phyloP scores from a whole-genome alignment of 92 coral and sea anemone species.

The Heteractis magnifica region DNA sequence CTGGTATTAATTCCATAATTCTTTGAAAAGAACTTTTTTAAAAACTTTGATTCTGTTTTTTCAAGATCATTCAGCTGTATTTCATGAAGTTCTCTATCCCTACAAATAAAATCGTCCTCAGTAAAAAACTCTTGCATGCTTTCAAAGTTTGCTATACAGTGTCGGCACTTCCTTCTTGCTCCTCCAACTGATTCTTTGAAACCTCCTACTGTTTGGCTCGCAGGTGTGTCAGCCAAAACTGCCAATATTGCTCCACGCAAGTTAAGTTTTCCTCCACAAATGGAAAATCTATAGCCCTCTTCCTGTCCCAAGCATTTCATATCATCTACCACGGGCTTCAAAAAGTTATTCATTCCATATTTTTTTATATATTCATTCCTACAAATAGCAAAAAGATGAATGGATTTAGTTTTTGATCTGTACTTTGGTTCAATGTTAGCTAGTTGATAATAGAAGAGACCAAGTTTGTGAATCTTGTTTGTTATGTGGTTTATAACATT shows the following conservation, averaged over 20 bases:
- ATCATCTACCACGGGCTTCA: constrained; percentile 45
- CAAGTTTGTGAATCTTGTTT: too few species aligned
- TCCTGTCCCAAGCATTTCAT: constrained; percentile 27
- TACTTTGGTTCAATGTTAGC: constrained; percentile 24
- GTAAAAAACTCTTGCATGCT: constrained; percentile 39
- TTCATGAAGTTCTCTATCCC: constrained; percentile 26
- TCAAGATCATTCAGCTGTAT: constrained; percentile 29
- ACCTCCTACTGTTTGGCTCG: constrained; percentile 39
- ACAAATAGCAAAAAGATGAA: constrained; percentile 40
- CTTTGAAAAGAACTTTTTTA: constrained; percentile 31
- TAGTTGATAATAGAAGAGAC: too few species aligned
- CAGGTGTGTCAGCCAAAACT: constrained; percentile 49
- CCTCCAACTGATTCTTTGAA: constrained; percentile 52
- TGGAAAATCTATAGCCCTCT: constrained; percentile 30
- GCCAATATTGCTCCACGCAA: constrained; percentile 31
- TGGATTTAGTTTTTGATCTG: constrained; percentile 38
- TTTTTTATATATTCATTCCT: constrained; percentile 23
- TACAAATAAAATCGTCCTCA: constrained; percentile 44
- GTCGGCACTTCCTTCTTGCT: constrained; percentile 43
- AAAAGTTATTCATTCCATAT: constrained; percentile 44
- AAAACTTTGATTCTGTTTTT: constrained; percentile 22
- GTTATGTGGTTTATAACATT: too few species aligned
- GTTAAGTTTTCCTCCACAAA: constrained; percentile 22
- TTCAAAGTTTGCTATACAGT: constrained; percentile 45
- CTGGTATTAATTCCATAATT: constrained; percentile 41